Percentiles rank a stretch among this genome's conserved stretches.
These are phyloP conservation scores for Oophaga pumilio DNA, from an alignment of 2,113 vertebrate genomes.

Conservation along the genomic window DNA sequence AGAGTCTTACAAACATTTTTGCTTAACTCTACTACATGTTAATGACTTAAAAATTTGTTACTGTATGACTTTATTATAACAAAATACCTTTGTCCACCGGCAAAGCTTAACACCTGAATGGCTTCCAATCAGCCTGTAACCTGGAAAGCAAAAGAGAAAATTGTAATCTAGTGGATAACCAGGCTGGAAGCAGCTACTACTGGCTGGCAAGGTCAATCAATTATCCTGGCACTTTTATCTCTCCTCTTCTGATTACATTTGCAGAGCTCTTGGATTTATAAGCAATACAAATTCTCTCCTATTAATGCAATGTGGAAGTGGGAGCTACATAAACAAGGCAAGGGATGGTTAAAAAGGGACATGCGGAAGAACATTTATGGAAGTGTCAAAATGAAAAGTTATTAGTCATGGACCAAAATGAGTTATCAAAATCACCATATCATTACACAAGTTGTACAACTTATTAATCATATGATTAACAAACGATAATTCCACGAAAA, in stretches of 20 bases:
- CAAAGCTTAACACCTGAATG: conserved; percentile 96
- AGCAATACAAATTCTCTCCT: neutral
- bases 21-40: too few relatives aligned
- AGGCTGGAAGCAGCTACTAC: neutral
- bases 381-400: neutral
- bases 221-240: neutral
- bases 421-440: neutral
- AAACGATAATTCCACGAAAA: neutral
- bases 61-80: neutral
- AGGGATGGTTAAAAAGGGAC: neutral
- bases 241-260: neutral
- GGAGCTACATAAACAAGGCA: conserved; percentile 15
- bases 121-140: conserved; percentile 92
- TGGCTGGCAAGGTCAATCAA: conserved; percentile 17
- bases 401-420: neutral
- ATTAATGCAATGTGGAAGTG: conserved; percentile 17
- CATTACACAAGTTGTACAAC: neutral
- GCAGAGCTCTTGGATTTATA: conserved; percentile 31
- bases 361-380: neutral
- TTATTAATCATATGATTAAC: neutral
- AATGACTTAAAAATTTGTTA: too few relatives aligned
- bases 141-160: conserved; percentile 68
- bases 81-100: conserved; percentile 92
- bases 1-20: too few relatives aligned
- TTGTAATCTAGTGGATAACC: neutral